These are phyloP conservation scores for Sylvietta virens DNA, from an alignment of 2,113 vertebrate genomes.

Conservation along the genomic window DNA sequence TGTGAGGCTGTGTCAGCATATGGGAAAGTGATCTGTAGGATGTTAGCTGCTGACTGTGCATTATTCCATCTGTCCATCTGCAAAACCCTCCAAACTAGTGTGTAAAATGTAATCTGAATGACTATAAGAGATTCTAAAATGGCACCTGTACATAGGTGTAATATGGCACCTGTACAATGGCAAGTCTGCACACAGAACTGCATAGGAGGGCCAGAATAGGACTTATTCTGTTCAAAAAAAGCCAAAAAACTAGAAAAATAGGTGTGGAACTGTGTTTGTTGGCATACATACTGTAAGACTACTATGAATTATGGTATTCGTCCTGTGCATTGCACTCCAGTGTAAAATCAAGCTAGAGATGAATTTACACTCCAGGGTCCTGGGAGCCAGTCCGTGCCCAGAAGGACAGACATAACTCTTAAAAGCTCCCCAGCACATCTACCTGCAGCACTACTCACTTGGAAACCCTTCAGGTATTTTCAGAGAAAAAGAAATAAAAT, in stretches of 20 bases:
- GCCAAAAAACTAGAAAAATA: neutral
- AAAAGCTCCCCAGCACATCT: neutral
- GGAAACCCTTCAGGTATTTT: neutral
- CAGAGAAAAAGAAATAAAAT: neutral
- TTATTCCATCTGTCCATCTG: neutral
- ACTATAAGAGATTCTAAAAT: neutral
- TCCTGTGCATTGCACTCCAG: neutral
- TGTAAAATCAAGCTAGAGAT: neutral
- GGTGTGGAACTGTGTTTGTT: neutral
- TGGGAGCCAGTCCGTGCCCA: neutral
- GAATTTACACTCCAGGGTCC: neutral
- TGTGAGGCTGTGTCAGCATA: neutral
- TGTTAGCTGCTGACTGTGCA: neutral
- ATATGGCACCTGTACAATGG: neutral
- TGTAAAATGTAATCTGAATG: neutral
- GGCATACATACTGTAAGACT: neutral
- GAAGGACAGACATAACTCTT: neutral
- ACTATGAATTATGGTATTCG: neutral
- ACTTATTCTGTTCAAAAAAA: neutral
- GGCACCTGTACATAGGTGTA: accelerated
- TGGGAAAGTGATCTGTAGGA: neutral
- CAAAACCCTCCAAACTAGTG: neutral
- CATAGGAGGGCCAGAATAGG: neutral
- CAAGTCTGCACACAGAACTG: neutral
- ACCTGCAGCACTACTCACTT: neutral